Percentiles rank a stretch among this genome's conserved stretches.
Conservation (phyloP, 1,140 invertebrate species). For the Eueides isabella region DNA sequence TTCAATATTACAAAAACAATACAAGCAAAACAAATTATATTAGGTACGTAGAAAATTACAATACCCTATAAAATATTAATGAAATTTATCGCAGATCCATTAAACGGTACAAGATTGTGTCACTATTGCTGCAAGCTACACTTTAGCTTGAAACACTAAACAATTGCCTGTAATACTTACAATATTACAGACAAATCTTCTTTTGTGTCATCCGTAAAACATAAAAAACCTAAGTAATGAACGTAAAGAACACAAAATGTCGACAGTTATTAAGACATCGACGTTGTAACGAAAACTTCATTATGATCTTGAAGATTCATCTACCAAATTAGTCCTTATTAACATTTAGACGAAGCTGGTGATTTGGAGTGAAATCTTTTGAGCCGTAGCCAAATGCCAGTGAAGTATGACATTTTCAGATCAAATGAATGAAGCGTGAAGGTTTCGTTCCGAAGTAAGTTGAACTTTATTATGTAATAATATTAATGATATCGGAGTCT, state of each 20-base stretch:
- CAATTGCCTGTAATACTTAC: background rate
- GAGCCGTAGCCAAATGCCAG: constrained; percentile 21
- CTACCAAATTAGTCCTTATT: background rate
- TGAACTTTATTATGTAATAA: constrained; percentile 17
- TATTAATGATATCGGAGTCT: constrained; percentile 11
- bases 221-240: background rate
- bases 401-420: constrained; percentile 27
- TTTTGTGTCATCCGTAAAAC: background rate
- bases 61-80: background rate
- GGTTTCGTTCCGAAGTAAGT: constrained; percentile 23
- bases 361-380: background rate
- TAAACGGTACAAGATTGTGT: background rate
- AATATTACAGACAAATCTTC: background rate
- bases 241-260: background rate
- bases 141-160: background rate
- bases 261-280: constrained; percentile 4
- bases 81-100: background rate
- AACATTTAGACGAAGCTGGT: background rate
- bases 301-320: background rate
- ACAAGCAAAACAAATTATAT: too few species aligned
- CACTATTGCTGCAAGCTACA: background rate
- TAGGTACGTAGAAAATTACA: background rate
- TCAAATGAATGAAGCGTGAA: constrained; percentile 23
- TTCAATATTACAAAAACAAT: too few species aligned
- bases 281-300: background rate